Conservation (phyloP, 2,888 invertebrate species). For the Brachyptera putata region DNA sequence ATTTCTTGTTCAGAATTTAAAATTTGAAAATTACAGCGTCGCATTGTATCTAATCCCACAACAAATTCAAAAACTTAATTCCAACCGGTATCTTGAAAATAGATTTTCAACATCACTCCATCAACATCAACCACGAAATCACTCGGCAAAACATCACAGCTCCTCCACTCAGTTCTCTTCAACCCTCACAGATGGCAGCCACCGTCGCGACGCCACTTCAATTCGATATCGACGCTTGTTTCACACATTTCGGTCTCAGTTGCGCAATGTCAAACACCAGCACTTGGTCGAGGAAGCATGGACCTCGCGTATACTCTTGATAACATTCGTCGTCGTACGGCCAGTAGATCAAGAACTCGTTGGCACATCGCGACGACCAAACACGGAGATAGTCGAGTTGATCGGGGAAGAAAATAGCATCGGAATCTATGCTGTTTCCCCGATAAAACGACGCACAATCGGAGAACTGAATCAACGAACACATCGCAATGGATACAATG, state of each 20-base stretch:
- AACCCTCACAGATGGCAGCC: background rate
- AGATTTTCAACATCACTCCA: background rate
- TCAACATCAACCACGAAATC: background rate
- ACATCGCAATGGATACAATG: too few species aligned
- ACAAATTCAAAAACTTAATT: too few species aligned
- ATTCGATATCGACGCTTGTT: background rate
- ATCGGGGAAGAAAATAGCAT: background rate
- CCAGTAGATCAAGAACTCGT: background rate
- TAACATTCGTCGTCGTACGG: background rate
- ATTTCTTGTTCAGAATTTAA: too few species aligned
- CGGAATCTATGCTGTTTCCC: background rate
- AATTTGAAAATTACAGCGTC: too few species aligned
- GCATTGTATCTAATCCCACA: too few species aligned
- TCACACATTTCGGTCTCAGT: background rate
- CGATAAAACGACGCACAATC: background rate
- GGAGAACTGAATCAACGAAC: too few species aligned
- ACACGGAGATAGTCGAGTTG: background rate
- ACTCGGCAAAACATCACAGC: background rate
- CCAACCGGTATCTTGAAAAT: background rate
- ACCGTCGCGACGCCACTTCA: background rate
- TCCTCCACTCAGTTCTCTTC: background rate
- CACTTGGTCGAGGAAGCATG: background rate
- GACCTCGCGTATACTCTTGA: background rate
- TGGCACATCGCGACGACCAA: background rate
- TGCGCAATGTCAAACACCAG: background rate